Percentiles rank a stretch among this genome's conserved stretches.
Conservation (phyloP, 1,140 invertebrate genomes). For the Neotoxoptera formosana region DNA sequence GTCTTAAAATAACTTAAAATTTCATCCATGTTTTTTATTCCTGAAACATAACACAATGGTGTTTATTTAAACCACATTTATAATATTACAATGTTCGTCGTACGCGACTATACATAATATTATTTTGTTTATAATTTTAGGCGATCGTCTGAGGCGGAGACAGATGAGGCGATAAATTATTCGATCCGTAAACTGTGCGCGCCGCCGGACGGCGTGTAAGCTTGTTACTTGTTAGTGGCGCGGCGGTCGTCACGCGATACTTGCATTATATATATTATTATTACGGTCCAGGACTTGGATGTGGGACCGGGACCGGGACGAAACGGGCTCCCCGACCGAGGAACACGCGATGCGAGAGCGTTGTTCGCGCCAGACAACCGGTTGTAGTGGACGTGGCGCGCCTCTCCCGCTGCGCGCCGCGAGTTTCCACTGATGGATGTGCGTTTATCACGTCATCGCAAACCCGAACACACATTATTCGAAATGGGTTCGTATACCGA, state of each 20-base stretch:
- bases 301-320: not conserved
- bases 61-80: not conserved
- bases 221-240: slow-evolving; percentile 8
- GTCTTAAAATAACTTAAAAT: not conserved
- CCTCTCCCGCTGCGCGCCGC: not conserved
- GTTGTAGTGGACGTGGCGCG: not conserved
- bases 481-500: not conserved
- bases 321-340: not conserved
- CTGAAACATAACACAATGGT: not conserved
- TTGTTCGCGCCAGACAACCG: not conserved
- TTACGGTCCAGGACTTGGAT: not conserved
- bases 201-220: slow-evolving; percentile 3
- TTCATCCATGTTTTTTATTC: not conserved
- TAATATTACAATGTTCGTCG: not conserved
- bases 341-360: not conserved
- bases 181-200: not conserved
- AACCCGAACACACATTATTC: not conserved
- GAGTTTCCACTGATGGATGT: not conserved
- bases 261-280: not conserved
- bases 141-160: not conserved
- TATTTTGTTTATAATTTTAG: not conserved
- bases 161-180: slow-evolving; percentile 28
- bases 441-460: slow-evolving; percentile 44
- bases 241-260: slow-evolving; percentile 27
- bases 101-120: not conserved